Base-by-base conservation (phyloP, 1,140 invertebrate genomes). In the Brachionus rubens region DNA sequence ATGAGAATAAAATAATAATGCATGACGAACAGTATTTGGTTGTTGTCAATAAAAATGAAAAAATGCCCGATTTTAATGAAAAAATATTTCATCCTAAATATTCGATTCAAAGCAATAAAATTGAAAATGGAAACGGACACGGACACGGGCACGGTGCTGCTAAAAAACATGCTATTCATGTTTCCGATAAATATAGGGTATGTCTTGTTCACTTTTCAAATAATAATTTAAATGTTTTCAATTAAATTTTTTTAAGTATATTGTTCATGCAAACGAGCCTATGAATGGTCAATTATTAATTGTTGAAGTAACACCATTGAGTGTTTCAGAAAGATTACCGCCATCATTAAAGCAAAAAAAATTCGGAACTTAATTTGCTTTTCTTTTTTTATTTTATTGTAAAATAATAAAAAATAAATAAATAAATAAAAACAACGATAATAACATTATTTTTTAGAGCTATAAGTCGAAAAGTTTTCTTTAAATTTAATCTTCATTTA, bases 261-360 rank as follows among this genome's bases (percentile, higher is more conserved):
- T 72, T 48, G 68, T 72, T 9, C 68, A 72, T 54, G 21, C 40
- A 5, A 72, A 46, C 24, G 68, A 72, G 14, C 68, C 68, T 10
- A 43, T 65, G 24, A 19, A 43, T 24, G 46, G 28, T 2, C 68
- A 72, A 21, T 26, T 72, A 10, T 33, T 72, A 24, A 54, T 72
- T 33, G 68, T 72, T 41, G 68, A 72, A 72, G 68, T 72, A 50
- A 72, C 68, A 41, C 68, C 68, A 14, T 41, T 72, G 46, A 72
- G 68, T 54, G 68, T 72, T 50, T 72, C 68, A 0, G 68, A 72
- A 50, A 6, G 68, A 48, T 30, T 72, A n/a, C 68, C 68, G 14
- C 68, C 68, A 21, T 72, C 68, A 5, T 41, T 72, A 50, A 72
- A 54, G 19, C 68, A 72, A 26, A 72, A 72, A 54, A 72, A 72